A percentile compares a stretch with the other conserved stretches of the same genome.
These are phyloP conservation scores for Dallia pectoralis DNA, from an alignment of 2,797 vertebrate species.

Conservation along the genomic window DNA sequence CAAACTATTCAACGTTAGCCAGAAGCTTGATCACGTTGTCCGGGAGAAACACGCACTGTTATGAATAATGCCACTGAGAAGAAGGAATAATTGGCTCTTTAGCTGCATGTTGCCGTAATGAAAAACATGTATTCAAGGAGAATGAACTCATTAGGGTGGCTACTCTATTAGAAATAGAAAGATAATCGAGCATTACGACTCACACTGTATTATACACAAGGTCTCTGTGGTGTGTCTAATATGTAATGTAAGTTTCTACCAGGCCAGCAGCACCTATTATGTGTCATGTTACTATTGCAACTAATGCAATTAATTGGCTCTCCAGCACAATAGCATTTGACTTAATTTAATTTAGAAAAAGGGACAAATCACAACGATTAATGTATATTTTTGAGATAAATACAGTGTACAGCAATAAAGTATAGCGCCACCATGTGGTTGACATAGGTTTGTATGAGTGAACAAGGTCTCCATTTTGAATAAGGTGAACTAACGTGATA, in stretches of 20 bases:
- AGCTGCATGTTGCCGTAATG: slow-evolving; percentile 1
- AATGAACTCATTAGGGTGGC: neutral
- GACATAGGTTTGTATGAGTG: neutral
- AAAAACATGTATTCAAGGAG: neutral
- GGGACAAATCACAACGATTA: neutral
- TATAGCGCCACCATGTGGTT: neutral
- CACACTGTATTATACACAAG: neutral
- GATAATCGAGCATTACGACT: neutral
- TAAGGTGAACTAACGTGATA: neutral
- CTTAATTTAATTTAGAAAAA: neutral
- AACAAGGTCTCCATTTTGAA: neutral
- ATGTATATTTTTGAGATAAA: neutral
- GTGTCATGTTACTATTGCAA: neutral
- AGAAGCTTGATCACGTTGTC: neutral
- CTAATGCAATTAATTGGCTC: neutral
- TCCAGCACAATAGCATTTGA: neutral
- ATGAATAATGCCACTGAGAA: neutral
- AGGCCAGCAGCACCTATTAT: neutral
- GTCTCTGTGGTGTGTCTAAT: neutral
- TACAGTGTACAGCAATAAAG: neutral
- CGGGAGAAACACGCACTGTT: neutral
- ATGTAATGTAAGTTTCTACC: neutral
- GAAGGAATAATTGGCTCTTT: neutral
- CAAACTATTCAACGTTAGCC: neutral
- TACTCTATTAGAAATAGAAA: neutral